Conservation (phyloP, 2,113 vertebrate genomes). For the Ageneiosus marmoratus region DNA sequence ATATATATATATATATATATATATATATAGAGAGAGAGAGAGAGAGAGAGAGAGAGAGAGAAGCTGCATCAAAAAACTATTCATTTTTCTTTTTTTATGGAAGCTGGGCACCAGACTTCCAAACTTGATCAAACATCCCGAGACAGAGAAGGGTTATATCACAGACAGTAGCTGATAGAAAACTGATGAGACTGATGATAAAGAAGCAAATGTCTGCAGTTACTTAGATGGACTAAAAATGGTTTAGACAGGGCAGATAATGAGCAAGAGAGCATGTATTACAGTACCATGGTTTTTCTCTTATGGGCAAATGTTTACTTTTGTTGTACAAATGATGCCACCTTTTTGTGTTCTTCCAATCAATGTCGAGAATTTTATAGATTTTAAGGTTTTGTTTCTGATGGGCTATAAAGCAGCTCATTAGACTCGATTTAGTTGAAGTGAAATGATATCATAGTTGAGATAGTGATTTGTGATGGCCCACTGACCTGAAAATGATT, state of each 20-base stretch:
- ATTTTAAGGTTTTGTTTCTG: not conserved
- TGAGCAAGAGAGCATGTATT: constrained; percentile 12
- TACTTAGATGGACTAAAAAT: constrained; percentile 45
- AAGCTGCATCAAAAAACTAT: not conserved
- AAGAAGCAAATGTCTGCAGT: constrained; percentile 44
- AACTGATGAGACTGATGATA: constrained; percentile 50
- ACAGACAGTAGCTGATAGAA: constrained; percentile 48
- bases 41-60: not conserved
- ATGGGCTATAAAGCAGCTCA: constrained; percentile 34
- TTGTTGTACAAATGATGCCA: not conserved
- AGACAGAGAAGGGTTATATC: constrained; percentile 35
- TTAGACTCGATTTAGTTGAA: constrained; percentile 34
- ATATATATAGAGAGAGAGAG: not conserved
- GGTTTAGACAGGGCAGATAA: constrained; percentile 19
- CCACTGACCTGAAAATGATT: constrained; percentile 53
- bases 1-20: too few relatives aligned
- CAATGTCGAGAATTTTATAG: not conserved
- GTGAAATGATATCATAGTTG: constrained; percentile 48
- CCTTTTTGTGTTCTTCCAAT: not conserved
- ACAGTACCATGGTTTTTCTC: not conserved
- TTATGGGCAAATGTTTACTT: not conserved
- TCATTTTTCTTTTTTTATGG: constrained; percentile 20
- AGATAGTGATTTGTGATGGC: constrained; percentile 30
- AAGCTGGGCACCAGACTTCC: constrained; percentile 29
- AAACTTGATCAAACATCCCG: constrained; percentile 44